phyloP scores from a whole-genome alignment of 2,113 vertebrate genomes.

The Menidia beryllina region DNA sequence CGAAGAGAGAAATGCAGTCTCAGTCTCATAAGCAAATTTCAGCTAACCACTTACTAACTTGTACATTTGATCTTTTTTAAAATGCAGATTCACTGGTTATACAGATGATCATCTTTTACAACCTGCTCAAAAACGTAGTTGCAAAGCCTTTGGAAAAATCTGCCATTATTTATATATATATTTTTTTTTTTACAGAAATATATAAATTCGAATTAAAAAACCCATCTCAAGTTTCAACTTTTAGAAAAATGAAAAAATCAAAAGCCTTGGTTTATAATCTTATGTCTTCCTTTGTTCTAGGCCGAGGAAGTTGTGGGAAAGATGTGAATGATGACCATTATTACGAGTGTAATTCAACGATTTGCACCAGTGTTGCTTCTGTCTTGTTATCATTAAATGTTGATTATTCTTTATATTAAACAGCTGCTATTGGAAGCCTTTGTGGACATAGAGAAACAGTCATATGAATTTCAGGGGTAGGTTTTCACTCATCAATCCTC shows the following conservation, averaged over 20 bases:
- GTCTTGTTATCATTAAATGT: constrained; percentile 6
- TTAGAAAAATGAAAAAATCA: constrained; percentile 11
- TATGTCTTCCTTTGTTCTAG: constrained; percentile 75
- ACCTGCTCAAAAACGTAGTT: not conserved
- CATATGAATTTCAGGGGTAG: not conserved
- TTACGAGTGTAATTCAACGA: constrained; percentile 53
- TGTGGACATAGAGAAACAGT: not conserved
- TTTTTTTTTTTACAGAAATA: not conserved
- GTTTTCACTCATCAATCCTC: constrained; percentile 4
- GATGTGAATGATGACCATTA: constrained; percentile 62
- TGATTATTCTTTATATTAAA: constrained; percentile 1
- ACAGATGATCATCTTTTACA: no score
- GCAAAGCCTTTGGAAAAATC: not conserved
- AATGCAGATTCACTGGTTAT: no score
- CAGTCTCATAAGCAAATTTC: no score
- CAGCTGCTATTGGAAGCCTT: constrained; percentile 10
- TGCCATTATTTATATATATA: not conserved
- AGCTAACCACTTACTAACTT: no score
- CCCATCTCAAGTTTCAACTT: not conserved
- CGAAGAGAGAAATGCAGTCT: not conserved
- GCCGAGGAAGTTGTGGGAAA: constrained; percentile 65
- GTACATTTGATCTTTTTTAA: no score
- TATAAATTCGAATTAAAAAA: not conserved
- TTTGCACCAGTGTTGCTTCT: constrained; percentile 44
- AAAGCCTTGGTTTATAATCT: constrained; percentile 63